Evolutionary conservation across 2,113 vertebrate genomes (phyloP).

Genomic region (Tragelaphus imberbis): DNA sequence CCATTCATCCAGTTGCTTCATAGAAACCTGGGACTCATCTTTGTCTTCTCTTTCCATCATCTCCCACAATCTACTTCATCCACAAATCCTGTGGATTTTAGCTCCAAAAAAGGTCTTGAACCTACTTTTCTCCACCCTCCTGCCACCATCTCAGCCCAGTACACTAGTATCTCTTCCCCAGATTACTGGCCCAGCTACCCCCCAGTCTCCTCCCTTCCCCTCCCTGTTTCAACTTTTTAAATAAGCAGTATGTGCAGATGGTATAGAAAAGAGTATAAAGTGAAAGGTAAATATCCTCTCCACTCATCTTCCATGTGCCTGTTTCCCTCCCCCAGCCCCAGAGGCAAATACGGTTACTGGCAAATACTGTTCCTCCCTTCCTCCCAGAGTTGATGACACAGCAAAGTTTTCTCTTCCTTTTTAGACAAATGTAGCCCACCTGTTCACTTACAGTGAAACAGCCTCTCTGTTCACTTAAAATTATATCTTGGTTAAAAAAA

Average conservation of each 20-base stretch:
- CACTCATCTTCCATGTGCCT: background rate
- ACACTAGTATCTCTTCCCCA: background rate
- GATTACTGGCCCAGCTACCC: background rate
- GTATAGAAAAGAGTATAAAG: background rate
- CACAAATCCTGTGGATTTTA: background rate
- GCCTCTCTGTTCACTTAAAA: background rate
- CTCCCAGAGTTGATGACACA: background rate
- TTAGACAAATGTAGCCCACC: background rate
- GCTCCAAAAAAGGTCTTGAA: background rate
- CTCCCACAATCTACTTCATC: background rate
- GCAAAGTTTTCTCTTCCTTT: conserved; percentile 4
- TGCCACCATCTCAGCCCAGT: background rate
- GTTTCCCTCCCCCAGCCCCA: background rate
- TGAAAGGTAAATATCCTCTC: background rate
- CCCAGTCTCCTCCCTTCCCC: background rate
- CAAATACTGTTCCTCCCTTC: background rate
- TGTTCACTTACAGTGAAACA: background rate
- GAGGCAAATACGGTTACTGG: background rate
- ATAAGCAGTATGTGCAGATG: background rate
- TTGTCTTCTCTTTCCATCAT: background rate
- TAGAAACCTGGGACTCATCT: background rate
- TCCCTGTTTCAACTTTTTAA: background rate
- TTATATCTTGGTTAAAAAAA: background rate
- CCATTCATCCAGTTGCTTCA: background rate
- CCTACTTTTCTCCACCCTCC: background rate